Evolutionary conservation across 35 echinoderm and acorn worm species (phyloP).

Genomic region (Chiridota heheva): DNA sequence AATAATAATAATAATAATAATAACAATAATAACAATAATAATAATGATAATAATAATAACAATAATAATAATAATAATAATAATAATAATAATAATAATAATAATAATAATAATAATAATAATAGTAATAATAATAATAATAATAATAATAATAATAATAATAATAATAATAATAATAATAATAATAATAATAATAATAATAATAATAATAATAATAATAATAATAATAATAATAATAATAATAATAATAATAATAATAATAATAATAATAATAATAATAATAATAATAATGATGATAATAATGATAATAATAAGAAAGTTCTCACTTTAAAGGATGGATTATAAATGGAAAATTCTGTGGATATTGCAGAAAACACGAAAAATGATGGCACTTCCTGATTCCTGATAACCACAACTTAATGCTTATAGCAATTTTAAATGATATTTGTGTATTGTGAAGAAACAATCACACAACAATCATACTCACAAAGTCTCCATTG

Average conservation of each 20-base stretch:
- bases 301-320: background rate
- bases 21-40: conserved; percentile 7
- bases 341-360: background rate
- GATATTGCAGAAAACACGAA: background rate
- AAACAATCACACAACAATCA: too few species aligned
- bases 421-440: too few species aligned
- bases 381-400: background rate
- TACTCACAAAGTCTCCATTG: too few species aligned
- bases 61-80: conserved; percentile 4
- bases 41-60: conserved; percentile 4
- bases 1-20: too few species aligned
- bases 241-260: conserved; percentile 11
- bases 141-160: conserved; percentile 11
- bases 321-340: background rate
- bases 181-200: conserved; percentile 11
- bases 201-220: conserved; percentile 11
- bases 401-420: too few species aligned
- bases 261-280: conserved; percentile 11
- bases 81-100: conserved; percentile 11
- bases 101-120: conserved; percentile 8
- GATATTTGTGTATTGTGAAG: too few species aligned
- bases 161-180: conserved; percentile 11
- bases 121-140: conserved; percentile 7
- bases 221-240: conserved; percentile 11
- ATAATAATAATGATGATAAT: conserved; percentile 1